These are phyloP conservation scores for Chauna torquata DNA, from an alignment of 2,113 vertebrate species.

Conservation along the genomic window DNA sequence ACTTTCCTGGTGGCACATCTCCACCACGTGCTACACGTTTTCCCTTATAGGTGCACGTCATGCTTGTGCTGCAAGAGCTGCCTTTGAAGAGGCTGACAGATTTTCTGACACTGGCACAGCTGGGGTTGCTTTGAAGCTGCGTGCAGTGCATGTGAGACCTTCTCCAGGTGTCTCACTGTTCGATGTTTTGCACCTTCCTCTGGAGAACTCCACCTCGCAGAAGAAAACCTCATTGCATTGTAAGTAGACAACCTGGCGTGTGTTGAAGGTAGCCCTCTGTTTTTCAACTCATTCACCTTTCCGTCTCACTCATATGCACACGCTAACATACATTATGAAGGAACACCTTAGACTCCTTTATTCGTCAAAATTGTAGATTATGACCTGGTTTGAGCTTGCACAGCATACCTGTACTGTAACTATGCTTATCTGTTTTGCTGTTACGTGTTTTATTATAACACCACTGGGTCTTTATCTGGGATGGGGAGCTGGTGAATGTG, in stretches of 20 bases:
- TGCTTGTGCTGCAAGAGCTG: neutral
- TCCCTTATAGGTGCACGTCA: fast-evolving
- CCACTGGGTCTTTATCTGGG: neutral
- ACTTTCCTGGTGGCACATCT: neutral
- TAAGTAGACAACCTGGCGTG: neutral
- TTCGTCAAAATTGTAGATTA: neutral
- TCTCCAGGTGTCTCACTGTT: neutral
- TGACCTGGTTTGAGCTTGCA: neutral
- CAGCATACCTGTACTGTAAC: fast-evolving
- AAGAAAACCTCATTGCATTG: fast-evolving
- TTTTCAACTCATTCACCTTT: neutral
- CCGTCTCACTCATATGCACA: neutral
- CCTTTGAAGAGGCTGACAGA: neutral
- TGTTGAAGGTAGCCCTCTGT: neutral
- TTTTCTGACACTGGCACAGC: neutral
- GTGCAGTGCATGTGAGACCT: neutral
- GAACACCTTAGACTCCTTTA: neutral
- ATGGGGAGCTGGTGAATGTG: neutral
- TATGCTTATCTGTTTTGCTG: neutral
- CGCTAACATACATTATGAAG: neutral
- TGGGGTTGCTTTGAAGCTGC: neutral
- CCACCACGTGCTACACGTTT: fast-evolving
- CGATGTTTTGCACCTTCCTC: neutral
- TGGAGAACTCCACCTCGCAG: neutral
- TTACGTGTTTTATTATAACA: neutral